These are phyloP conservation scores for Dinothrombium tinctorium DNA, from an alignment of 1,140 invertebrate genomes.

Conservation along the genomic window DNA sequence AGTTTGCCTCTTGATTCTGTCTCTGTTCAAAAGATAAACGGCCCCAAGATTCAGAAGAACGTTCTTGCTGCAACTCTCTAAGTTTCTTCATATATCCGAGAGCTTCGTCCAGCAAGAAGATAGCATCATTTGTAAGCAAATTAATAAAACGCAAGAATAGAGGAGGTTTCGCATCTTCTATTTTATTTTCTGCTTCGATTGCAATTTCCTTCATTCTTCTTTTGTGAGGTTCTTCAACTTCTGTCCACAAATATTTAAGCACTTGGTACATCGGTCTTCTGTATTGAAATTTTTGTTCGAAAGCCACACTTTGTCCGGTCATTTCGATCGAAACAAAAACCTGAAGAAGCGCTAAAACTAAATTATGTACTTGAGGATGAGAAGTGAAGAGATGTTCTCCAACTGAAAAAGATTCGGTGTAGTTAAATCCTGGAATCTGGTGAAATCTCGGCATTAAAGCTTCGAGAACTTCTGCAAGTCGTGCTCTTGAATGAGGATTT, in stretches of 20 bases:
- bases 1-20: constrained; percentile 42
- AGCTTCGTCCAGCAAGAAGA: constrained; percentile 74
- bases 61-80: constrained; percentile 23
- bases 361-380: constrained; percentile 42
- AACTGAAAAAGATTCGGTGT: constrained; percentile 8
- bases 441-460: constrained; percentile 31
- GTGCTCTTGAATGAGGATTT: constrained; percentile 76
- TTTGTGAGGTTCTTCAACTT: constrained; percentile 38
- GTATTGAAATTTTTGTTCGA: constrained; percentile 95
- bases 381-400: constrained; percentile 48
- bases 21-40: constrained; percentile 39
- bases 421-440: background rate
- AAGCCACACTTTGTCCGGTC: constrained; percentile 80
- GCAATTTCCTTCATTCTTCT: constrained; percentile 53
- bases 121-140: constrained; percentile 83
- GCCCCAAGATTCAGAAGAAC: constrained; percentile 52
- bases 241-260: constrained; percentile 67
- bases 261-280: constrained; percentile 77
- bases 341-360: constrained; percentile 47
- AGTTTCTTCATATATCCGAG: constrained; percentile 32
- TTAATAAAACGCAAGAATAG: constrained; percentile 82
- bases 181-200: constrained; percentile 50
- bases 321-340: constrained; percentile 93
- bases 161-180: constrained; percentile 68
- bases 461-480: constrained; percentile 65